phyloP scores from a whole-genome alignment of 2,113 vertebrate genomes.

The Pipa parva region DNA sequence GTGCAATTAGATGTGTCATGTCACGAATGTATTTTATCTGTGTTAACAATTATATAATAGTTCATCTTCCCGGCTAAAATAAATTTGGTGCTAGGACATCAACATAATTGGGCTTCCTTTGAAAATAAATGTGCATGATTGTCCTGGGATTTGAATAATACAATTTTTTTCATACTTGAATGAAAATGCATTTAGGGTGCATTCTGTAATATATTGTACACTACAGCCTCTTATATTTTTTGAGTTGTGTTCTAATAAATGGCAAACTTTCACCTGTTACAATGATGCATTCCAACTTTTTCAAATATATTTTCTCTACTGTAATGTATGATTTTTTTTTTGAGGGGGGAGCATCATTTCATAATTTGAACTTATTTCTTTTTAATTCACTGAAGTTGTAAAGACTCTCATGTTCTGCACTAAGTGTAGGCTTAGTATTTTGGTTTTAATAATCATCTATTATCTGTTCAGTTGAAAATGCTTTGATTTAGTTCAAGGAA shows the following conservation, averaged over 20 bases:
- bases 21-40: slow-evolving; percentile 75
- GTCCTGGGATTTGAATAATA: slow-evolving; percentile 66
- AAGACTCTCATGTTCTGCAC: slow-evolving; percentile 10
- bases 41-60: slow-evolving; percentile 68
- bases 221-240: slow-evolving; percentile 86
- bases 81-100: slow-evolving; percentile 75
- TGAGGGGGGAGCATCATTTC: slow-evolving; percentile 1
- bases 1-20: slow-evolving; percentile 53
- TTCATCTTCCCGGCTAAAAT: slow-evolving; percentile 61
- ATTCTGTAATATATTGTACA: slow-evolving; percentile 85
- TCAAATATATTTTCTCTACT: slow-evolving; percentile 37
- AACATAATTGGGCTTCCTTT: slow-evolving; percentile 70
- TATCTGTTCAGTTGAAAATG: slow-evolving; percentile 20
- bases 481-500: slow-evolving; percentile 3
- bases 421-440: slow-evolving; percentile 31
- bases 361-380: neutral
- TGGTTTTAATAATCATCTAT: slow-evolving; percentile 17
- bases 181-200: slow-evolving; percentile 79
- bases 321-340: slow-evolving; percentile 18
- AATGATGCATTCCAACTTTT: slow-evolving; percentile 53
- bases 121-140: slow-evolving; percentile 76
- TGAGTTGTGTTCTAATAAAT: slow-evolving; percentile 85
- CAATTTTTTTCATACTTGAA: slow-evolving; percentile 71
- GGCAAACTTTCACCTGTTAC: slow-evolving; percentile 73
- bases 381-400: slow-evolving; percentile 3